phyloP scores from a whole-genome alignment of 2,113 vertebrate species.

The Oreochromis aureus region DNA sequence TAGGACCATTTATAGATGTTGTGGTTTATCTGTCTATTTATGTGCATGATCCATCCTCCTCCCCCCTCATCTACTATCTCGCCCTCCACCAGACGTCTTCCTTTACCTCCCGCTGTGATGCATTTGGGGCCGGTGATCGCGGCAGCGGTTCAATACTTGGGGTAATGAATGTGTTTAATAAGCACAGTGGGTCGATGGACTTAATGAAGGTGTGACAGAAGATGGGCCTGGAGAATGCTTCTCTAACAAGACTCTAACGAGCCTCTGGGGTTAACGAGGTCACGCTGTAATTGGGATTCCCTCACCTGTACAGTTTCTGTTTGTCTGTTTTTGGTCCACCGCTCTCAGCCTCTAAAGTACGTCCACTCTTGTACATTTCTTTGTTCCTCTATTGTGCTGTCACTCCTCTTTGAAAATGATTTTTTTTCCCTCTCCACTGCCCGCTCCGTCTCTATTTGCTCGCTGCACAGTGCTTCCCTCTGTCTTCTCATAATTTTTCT shows the following conservation, averaged over 20 bases:
- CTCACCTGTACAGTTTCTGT: conserved; percentile 18
- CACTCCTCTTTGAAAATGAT: neutral
- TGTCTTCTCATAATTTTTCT: neutral
- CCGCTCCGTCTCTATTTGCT: neutral
- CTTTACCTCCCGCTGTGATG: conserved; percentile 17
- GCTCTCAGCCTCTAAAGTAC: neutral
- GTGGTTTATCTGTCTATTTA: neutral
- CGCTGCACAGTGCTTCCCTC: neutral
- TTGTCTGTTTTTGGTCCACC: neutral
- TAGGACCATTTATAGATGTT: neutral
- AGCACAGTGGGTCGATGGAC: conserved; percentile 67
- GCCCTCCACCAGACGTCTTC: neutral
- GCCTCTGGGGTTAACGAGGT: conserved; percentile 58
- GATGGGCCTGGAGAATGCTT: conserved; percentile 46
- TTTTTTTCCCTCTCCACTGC: neutral
- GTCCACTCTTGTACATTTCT: neutral
- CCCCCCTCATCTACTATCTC: neutral
- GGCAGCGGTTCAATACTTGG: conserved; percentile 62
- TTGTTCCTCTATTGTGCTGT: neutral
- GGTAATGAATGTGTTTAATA: conserved; percentile 79
- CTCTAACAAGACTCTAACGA: conserved; percentile 61
- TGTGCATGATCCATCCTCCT: neutral
- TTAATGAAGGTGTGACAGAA: conserved; percentile 74
- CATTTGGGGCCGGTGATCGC: conserved; percentile 32
- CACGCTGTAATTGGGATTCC: conserved; percentile 29